Conservation (phyloP, 2,113 vertebrate species). For the Lathamus discolor region DNA sequence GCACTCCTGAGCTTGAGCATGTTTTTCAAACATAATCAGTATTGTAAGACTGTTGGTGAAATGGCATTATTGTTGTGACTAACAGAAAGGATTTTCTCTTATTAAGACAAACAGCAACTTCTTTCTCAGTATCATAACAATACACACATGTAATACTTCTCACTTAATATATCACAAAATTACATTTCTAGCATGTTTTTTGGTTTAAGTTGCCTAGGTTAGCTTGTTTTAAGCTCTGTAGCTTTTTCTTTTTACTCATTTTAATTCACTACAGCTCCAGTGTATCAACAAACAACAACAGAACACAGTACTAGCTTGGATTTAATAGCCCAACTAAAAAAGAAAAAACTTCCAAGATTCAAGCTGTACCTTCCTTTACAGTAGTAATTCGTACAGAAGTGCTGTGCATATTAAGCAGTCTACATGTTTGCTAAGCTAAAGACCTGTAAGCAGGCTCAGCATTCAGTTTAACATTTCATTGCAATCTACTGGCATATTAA, state of each 20-base stretch:
- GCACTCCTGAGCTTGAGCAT: too few species aligned
- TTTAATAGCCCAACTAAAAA: not conserved
- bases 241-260: not conserved
- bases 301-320: not conserved
- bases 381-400: not conserved
- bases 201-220: not conserved
- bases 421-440: not conserved
- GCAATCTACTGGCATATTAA: not conserved
- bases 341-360: not conserved
- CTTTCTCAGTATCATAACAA: not conserved
- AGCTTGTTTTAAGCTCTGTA: not conserved
- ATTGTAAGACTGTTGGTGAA: not conserved
- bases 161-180: not conserved
- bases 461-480: not conserved
- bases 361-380: not conserved
- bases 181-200: not conserved
- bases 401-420: not conserved
- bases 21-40: not conserved
- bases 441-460: not conserved
- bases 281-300: not conserved
- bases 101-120: not conserved
- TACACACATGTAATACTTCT: not conserved
- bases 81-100: not conserved
- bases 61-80: not conserved
- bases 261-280: not conserved